Evolutionary conservation across 1,140 invertebrate species (phyloP), one percentile per base, ranked within the genome.

Genomic region (Drosophila asahinai): DNA sequence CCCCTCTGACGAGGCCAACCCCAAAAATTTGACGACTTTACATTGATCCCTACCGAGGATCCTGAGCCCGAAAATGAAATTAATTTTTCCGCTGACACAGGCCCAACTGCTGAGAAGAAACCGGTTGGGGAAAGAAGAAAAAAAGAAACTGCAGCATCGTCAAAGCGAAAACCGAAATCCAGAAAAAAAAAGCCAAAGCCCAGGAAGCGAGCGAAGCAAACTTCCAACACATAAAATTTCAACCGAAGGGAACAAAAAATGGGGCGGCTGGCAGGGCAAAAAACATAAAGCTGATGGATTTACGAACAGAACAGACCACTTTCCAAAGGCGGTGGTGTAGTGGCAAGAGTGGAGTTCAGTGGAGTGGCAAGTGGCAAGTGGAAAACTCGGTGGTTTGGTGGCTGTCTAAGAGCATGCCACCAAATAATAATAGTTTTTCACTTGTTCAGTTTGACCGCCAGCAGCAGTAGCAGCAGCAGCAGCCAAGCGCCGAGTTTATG

Each of bases 351-450:
- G n/a, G 42, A 66, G 55, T 40, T 40, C 33, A 22, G 43, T 49
- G 22, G 63, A 51, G 48, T 45, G 45, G 51, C 11, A 48, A 52
- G 49, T 45, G 49, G 48, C 27, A 71, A 51, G 66, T 60, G 40
- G 62, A 67, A 68, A 71, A 19, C 38, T 59, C 54, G 25, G 63
- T 62, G 58, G 61, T 54, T 60, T 60, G 42, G 62, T 51, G 30
- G 66, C 48, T 52, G 38, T 49, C 60, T 79, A 79, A 71, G 66
- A 77, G 76, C 63, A 66, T 83, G 83, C 68, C 74, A 87, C 86
- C 86, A 89, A 89, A 84, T 89, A 89, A 90, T 90, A 89, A 90
- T 89, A 89, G 84, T 89, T 89, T 83, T 84, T 89, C 84, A 89
- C 84, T 89, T 90, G 84, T 84, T 83, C 84, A 87, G 73, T 89